Conservation (phyloP, 2,888 invertebrate genomes). For the Pogonocherus hispidulus region DNA sequence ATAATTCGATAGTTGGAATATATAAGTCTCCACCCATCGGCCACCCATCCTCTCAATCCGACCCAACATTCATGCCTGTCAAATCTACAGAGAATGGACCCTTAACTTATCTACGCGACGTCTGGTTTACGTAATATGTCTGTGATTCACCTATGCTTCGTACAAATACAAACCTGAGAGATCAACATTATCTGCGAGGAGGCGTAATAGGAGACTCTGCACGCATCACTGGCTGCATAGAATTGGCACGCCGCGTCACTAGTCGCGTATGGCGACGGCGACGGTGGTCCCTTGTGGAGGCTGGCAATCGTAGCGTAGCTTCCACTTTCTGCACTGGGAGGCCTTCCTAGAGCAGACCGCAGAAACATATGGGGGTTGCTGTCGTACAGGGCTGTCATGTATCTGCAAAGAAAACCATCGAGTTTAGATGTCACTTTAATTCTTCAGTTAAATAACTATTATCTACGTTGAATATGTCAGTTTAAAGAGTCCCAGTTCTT, state of each 20-base stretch:
- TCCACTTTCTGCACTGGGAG: constrained; percentile 82
- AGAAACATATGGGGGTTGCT: constrained; percentile 84
- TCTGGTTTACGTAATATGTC: no score
- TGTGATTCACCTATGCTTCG: no score
- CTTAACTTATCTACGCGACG: no score
- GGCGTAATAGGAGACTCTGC: constrained; percentile 81
- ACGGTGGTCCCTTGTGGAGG: constrained; percentile 80
- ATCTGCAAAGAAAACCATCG: constrained; percentile 69
- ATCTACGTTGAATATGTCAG: no score
- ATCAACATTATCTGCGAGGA: constrained; percentile 84
- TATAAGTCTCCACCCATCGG: no score
- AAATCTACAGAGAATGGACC: no score
- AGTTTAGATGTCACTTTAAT: neutral
- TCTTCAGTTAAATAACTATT: constrained; percentile 6
- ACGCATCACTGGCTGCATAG: constrained; percentile 76
- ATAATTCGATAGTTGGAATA: no score
- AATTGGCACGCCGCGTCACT: constrained; percentile 70
- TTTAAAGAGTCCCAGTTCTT: no score
- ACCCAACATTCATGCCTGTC: no score
- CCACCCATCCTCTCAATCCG: no score
- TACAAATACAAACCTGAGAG: constrained; percentile 70
- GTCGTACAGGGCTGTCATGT: constrained; percentile 82
- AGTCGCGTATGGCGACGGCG: constrained; percentile 81
- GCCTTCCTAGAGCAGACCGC: constrained; percentile 76
- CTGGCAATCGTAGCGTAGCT: constrained; percentile 89